Evolutionary conservation across 2,797 vertebrate species (phyloP), one percentile per base, ranked within the genome.

Genomic region (Graptemys geographica): DNA sequence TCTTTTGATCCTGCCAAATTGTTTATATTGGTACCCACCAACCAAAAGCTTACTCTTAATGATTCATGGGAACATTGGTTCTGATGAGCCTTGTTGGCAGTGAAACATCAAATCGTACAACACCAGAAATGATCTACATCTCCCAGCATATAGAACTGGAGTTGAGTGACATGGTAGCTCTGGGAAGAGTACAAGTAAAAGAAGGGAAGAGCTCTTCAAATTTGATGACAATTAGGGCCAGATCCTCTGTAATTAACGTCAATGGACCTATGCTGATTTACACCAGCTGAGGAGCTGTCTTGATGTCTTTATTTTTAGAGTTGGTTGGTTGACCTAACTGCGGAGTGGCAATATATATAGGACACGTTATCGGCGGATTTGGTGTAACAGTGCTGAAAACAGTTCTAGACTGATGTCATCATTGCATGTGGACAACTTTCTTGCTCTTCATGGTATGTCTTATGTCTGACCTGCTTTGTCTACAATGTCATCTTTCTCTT

Each of bases 391-490:
- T 31, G 56, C 83, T 89, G 55, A 84, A 72, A 18, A 86, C 88
- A n/a, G 53, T 95, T 85, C 62, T 11, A 92, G 83, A 33, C 81
- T 72, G 86, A 83, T 92, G 88, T 90, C 52, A 8, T 85, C 83
- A 81, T 81, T 96, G 47, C 0, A 27, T 79, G 86, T 89, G 89
- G 90, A 91, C 84, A 90, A 91, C 94, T 95, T 90, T 94, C 87
- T 94, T 84, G 47, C 86, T 95, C 62, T 93, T 62, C 82, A 91
- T 86, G 62, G 11, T 95, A 94, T 86, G 88, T 91, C 92, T 76
- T 84, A 87, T 93, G 87, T 76, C 44, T 76, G 23, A 93, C 79
- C 87, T 91, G 13, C 89, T 74, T 96, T 96, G 94, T 91, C 79
- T 93, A 65, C 90, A 81, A 81, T 82, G 78, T 92, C 2, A 16